Evolutionary conservation across 2,797 vertebrate genomes (phyloP).

Genomic region (Hipposideros larvatus): DNA sequence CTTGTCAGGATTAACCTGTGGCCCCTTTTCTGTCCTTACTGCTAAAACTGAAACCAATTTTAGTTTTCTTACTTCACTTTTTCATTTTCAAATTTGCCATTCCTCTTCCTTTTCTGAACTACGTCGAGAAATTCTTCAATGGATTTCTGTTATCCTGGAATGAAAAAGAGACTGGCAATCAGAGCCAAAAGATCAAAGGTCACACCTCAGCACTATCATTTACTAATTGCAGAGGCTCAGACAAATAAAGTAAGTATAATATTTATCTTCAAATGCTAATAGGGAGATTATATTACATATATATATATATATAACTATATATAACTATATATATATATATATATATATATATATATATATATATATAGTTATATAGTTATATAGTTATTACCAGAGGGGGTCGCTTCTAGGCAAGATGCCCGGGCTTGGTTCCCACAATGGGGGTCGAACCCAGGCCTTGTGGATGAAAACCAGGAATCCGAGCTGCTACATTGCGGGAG

Average conservation of each 20-base stretch:
- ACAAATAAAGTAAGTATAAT: slow-evolving; percentile 1
- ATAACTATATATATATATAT: no score
- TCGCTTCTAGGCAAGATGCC: no score
- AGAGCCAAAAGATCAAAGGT: slow-evolving; percentile 8
- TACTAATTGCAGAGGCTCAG: background rate
- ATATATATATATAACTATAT: no score
- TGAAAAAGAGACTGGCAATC: background rate
- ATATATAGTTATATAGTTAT: no score
- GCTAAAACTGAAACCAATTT: slow-evolving; percentile 35
- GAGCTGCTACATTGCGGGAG: no score
- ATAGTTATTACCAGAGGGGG: no score
- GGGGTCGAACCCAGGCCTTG: no score
- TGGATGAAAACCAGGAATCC: no score
- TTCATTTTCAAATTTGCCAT: background rate
- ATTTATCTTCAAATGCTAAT: background rate
- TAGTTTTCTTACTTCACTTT: slow-evolving; percentile 10
- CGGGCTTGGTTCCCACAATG: no score
- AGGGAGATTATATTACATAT: background rate
- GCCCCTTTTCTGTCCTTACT: no score
- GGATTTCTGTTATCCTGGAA: background rate
- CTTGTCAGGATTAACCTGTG: no score
- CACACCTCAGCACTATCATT: background rate
- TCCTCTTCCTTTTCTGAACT: slow-evolving; percentile 33
- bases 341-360: no score
- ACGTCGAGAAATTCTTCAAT: background rate